A percentile compares a stretch with the other conserved stretches of the same genome.
Evolutionary conservation across 2,888 invertebrate genomes (phyloP).

Genomic region (Drosophila neonasuta): DNA sequence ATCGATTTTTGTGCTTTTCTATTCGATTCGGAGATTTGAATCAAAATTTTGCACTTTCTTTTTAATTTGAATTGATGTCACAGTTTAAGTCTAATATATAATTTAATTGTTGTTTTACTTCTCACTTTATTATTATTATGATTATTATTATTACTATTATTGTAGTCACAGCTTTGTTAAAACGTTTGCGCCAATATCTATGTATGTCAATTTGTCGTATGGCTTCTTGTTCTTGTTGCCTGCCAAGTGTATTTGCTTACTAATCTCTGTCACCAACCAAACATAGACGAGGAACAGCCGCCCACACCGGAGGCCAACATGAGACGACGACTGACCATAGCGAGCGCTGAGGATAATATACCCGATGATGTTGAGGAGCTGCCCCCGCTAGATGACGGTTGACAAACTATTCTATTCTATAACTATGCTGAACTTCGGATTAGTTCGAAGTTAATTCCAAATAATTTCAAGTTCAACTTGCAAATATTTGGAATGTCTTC

Average conservation of each 20-base stretch:
- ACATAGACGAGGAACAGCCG: slow-evolving; percentile 60
- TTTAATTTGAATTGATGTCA: slow-evolving; percentile 14
- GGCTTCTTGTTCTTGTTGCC: slow-evolving; percentile 59
- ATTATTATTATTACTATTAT: slow-evolving; percentile 48
- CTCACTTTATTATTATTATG: slow-evolving; percentile 42
- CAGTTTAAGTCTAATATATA: slow-evolving; percentile 14
- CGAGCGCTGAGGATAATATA: slow-evolving; percentile 76
- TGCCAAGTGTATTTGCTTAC: slow-evolving; percentile 32
- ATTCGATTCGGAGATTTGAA: slow-evolving; percentile 16
- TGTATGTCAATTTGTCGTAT: slow-evolving; percentile 67
- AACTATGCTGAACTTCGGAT: slow-evolving; percentile 48
- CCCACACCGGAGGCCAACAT: slow-evolving; percentile 61
- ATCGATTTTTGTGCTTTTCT: not conserved
- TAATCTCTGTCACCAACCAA: slow-evolving; percentile 37
- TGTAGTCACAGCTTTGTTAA: slow-evolving; percentile 70
- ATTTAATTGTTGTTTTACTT: slow-evolving; percentile 27
- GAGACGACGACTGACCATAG: slow-evolving; percentile 81
- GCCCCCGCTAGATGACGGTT: slow-evolving; percentile 80
- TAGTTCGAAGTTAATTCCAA: slow-evolving; percentile 50
- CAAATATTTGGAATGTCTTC: slow-evolving; percentile 36
- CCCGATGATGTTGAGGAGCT: slow-evolving; percentile 72
- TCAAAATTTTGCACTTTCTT: slow-evolving; percentile 68
- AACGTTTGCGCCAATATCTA: slow-evolving; percentile 67
- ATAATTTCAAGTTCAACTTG: slow-evolving; percentile 37
- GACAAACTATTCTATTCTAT: slow-evolving; percentile 28